phyloP scores from a whole-genome alignment of 2,797 vertebrate species.

The Gymnothorax javanicus region DNA sequence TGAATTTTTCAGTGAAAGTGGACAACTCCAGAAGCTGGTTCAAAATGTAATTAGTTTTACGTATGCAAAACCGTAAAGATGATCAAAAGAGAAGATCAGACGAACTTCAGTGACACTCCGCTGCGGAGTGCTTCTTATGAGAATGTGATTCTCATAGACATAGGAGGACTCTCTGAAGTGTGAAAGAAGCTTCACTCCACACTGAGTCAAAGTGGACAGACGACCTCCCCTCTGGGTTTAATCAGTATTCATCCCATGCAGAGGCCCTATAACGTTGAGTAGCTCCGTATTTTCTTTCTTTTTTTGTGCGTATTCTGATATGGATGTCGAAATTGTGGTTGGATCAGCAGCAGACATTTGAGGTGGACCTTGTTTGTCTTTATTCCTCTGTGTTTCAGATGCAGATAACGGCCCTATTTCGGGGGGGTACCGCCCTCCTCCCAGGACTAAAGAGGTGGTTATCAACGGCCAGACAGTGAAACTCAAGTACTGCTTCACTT shows the following conservation, averaged over 20 bases:
- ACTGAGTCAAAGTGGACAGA: not conserved
- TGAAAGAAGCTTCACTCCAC: not conserved
- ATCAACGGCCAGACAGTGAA: conserved; percentile 90
- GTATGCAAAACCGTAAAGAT: not conserved
- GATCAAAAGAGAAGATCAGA: not conserved
- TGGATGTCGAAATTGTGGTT: not conserved
- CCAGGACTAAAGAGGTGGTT: conserved; percentile 87
- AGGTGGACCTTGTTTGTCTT: not conserved
- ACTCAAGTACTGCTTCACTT: conserved; percentile 87
- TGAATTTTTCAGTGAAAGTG: not conserved
- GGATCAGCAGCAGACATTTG: not conserved
- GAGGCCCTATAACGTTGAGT: not conserved
- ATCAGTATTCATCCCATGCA: not conserved
- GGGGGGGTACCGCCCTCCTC: conserved; percentile 82
- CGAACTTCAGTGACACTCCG: not conserved
- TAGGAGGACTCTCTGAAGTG: not conserved
- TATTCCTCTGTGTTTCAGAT: conserved; percentile 65
- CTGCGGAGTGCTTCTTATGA: not conserved
- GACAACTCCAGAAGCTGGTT: not conserved
- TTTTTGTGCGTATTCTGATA: not conserved
- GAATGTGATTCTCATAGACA: not conserved
- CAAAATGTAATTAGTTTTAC: not conserved
- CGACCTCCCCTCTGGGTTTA: not conserved
- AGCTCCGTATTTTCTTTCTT: not conserved
- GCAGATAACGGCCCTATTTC: conserved; percentile 81